Base-by-base conservation (phyloP, 2,888 invertebrate genomes). In the Salticus scenicus region DNA sequence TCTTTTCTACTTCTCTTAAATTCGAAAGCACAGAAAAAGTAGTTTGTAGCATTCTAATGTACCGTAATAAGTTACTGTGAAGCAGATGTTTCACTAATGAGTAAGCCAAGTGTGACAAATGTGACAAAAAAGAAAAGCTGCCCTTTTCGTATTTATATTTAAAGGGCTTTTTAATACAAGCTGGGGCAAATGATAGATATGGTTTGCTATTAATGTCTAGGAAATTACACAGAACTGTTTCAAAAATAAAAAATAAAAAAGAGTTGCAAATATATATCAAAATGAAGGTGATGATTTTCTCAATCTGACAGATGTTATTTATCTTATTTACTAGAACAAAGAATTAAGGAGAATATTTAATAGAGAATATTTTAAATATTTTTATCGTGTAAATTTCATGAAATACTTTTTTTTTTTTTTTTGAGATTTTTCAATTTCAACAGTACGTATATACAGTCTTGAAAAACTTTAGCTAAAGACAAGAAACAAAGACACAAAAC, bases 11-110 rank as follows among this genome's bases (percentile, higher is more conserved):
- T 57, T 57, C 20, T 1, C 1, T 2, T 5, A 24, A 57, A 24
- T 24, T 12, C 2, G 17, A 57, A 24, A 24, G 24, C 12, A 24
- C 24, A 24, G 1, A 57, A 57, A 57, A 57, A 57, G 57, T 24
- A 57, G 57, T 24, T 24, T 57, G 47, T 57, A 12, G 24, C 20
- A 24, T 12, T 24, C 24, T 57, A 57, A 57, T 57, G 57, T 24
- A 24, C 2, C 24, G 24, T 4, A 20, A 57, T 57, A 57, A 57
- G 4, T 57, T 24, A 57, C 57, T 17, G n/a, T n/a, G 57, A 57
- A 57, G 57, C 57, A 57, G 57, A 57, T 57, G 57, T 1, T 24
- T 57, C 57, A 57, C 57, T 57, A 57, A 57, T 57, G 57, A 57
- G 57, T 24, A 8, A 57, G 20, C 20, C 57, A 57, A 57, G 7